phyloP scores from a whole-genome alignment of 2,113 vertebrate genomes.

The Phalacrocorax carbo region DNA sequence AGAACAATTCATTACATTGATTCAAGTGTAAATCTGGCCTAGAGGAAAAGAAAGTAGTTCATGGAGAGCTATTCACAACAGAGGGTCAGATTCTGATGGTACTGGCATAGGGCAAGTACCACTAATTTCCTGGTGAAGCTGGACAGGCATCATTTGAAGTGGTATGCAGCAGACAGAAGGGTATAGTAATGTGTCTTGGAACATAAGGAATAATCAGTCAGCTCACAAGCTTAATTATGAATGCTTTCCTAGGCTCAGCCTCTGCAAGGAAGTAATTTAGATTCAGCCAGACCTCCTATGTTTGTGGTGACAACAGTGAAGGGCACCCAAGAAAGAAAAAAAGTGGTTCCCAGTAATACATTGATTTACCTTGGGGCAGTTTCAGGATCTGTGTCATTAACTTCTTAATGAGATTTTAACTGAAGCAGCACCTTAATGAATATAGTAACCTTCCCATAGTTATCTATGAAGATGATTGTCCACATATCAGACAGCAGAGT shows the following conservation, averaged over 20 bases:
- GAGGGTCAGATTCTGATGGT: not conserved
- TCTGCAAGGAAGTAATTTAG: not conserved
- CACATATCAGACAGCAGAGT: conserved; percentile 76
- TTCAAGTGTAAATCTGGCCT: not conserved
- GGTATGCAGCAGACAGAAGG: not conserved
- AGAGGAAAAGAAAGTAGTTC: not conserved
- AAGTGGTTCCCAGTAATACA: not conserved
- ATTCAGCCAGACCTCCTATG: not conserved
- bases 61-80: not conserved
- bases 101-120: not conserved
- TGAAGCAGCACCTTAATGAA: conserved; percentile 75
- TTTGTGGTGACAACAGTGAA: not conserved
- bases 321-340: not conserved
- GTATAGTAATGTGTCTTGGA: not conserved
- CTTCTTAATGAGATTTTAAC: conserved; percentile 46
- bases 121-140: not conserved
- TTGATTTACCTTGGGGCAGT: conserved; percentile 25
- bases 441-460: conserved; percentile 58
- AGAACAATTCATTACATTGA: not conserved
- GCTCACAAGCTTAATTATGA: not conserved
- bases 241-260: not conserved
- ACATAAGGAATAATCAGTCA: not conserved
- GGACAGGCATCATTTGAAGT: not conserved
- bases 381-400: conserved; percentile 44
- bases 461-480: conserved; percentile 60